Evolutionary conservation across 2,888 invertebrate species (phyloP), one percentile per base, ranked within the genome.

Genomic region (Torymus auratus): DNA sequence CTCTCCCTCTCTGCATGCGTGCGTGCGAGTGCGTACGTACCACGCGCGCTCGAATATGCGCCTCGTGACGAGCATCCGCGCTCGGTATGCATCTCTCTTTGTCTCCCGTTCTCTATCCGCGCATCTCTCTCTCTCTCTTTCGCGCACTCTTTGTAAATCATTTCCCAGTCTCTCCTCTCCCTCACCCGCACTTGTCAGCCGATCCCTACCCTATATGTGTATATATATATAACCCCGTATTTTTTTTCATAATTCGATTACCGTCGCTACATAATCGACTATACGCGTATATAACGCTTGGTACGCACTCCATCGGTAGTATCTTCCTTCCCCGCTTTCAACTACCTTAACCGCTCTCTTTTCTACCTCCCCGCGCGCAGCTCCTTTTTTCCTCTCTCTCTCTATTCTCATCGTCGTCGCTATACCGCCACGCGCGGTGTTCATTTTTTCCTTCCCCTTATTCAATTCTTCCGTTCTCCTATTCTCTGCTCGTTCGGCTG

Each of bases 21-120:
- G 69, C 53, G 53, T 53, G 75, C 20, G 82, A 77, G 78, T 79
- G 83, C 80, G 81, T 83, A 83, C 81, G 80, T 79, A 28, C 28
- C 28, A 2, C 41, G 81, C 78, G 78, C 78, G 83, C 81, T 79
- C 83, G 85, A 85, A 82, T 81, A 78, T 82, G 58, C 28, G 28
- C 60, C 82, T 86, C 87, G 85, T 85, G 87, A 85, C 87, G 86
- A 86, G 85, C 85, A 83, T 84, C 83, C 81, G 80, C 28, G 28
- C 3, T 28, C 7, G 28, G 28, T 28, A 28, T 28, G 28, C 28
- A 28, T 28, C 28, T 28, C 28, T 28, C 28, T 28, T 28, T 28
- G 28, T 28, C 28, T 28, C 28, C 28, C 28, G 28, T 28, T 28
- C 28, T 28, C 28, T 28, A 28, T 28, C 28, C 28, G 28, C 3